These are phyloP conservation scores for Zaprionus lineosus DNA, from an alignment of 2,888 invertebrate species.

Conservation along the genomic window DNA sequence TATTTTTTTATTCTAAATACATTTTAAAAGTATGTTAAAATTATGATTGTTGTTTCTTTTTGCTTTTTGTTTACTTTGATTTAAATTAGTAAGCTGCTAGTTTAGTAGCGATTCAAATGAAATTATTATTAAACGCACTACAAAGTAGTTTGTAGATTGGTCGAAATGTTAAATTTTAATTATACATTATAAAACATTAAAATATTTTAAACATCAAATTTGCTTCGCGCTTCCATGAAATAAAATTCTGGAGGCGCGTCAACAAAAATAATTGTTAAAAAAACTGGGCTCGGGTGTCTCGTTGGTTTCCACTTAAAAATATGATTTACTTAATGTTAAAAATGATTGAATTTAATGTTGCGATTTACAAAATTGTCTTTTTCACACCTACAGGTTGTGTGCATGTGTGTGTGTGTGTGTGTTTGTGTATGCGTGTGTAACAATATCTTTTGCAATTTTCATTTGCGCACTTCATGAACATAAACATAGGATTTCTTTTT, in stretches of 20 bases:
- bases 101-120: constrained; percentile 26
- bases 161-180: no score
- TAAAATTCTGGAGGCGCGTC: constrained; percentile 1
- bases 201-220: constrained; percentile 56
- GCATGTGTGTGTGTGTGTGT: constrained; percentile 16
- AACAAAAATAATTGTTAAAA: constrained; percentile 36
- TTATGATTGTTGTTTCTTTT: not conserved
- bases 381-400: constrained; percentile 37
- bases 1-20: not conserved
- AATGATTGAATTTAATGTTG: constrained; percentile 54
- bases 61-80: not conserved
- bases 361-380: constrained; percentile 16
- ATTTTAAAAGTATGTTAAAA: constrained; percentile 18
- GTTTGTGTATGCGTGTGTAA: constrained; percentile 29
- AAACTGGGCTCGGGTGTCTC: constrained; percentile 72
- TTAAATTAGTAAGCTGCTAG: constrained; percentile 31
- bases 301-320: constrained; percentile 36
- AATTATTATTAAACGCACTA: constrained; percentile 35
- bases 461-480: constrained; percentile 57
- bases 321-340: constrained; percentile 46
- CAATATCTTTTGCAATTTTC: constrained; percentile 51
- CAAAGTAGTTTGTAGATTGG: constrained; percentile 19
- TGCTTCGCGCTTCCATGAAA: not conserved
- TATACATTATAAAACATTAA: constrained; percentile 28
- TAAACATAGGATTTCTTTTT: constrained; percentile 22